A percentile compares a stretch with the other conserved stretches of the same genome.
Evolutionary conservation across 2,888 invertebrate species (phyloP).

Genomic region (Octodonta nipae): DNA sequence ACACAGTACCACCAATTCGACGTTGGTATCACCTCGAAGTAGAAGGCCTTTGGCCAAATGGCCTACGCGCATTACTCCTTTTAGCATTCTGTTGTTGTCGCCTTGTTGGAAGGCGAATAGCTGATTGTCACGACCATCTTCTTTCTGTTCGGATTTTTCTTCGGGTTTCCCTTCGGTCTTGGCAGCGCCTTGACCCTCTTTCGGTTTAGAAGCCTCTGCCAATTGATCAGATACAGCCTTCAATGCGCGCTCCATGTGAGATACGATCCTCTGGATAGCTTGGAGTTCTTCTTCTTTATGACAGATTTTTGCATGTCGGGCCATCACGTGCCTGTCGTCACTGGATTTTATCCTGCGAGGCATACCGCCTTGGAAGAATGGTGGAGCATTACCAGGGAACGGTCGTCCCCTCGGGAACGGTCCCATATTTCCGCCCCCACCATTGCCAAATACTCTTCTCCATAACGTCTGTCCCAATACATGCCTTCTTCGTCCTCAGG

Average conservation of each 20-base stretch:
- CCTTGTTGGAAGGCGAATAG: conserved; percentile 60
- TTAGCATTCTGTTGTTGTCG: conserved; percentile 58
- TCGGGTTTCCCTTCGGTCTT: conserved; percentile 34
- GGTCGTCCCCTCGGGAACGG: conserved; percentile 37
- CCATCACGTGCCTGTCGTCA: conserved; percentile 90
- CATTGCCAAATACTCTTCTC: conserved; percentile 64
- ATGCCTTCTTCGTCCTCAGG: conserved; percentile 63
- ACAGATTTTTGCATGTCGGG: conserved; percentile 86
- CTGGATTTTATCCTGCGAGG: conserved; percentile 78
- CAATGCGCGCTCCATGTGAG: conserved; percentile 83
- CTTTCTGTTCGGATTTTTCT: conserved; percentile 34
- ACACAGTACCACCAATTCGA: conserved; percentile 87
- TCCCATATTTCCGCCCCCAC: conserved; percentile 50
- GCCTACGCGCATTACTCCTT: conserved; percentile 95
- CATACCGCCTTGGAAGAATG: conserved; percentile 37
- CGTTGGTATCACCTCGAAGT: conserved; percentile 75
- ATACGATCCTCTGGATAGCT: conserved; percentile 82
- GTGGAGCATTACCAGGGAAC: conserved; percentile 35
- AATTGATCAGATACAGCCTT: conserved; percentile 87
- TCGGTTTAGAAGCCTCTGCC: conserved; percentile 43
- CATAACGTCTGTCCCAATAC: conserved; percentile 75
- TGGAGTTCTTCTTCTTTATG: conserved; percentile 81
- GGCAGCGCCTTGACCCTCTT: conserved; percentile 18
- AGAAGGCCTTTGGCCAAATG: conserved; percentile 80
- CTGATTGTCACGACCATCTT: conserved; percentile 71